phyloP scores from a whole-genome alignment of 2,888 invertebrate species.

The Oithona nana region DNA sequence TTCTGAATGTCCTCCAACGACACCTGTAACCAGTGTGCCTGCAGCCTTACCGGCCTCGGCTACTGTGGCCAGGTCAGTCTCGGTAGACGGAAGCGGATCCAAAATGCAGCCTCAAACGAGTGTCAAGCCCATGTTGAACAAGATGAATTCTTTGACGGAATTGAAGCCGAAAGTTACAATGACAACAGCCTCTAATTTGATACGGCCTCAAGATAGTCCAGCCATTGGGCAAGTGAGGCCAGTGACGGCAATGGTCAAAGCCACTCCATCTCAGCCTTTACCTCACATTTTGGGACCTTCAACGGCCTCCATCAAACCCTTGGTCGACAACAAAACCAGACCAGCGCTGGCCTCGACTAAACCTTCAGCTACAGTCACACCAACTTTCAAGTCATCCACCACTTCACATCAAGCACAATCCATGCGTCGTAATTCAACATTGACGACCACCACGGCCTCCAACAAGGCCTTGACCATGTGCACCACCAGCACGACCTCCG shows the following conservation, averaged over 20 bases:
- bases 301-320: constrained; percentile 17
- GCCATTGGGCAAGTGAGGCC: constrained; percentile 7
- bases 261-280: constrained; percentile 10
- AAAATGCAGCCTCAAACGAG: not conserved
- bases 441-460: constrained; percentile 18
- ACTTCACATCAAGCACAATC: not conserved
- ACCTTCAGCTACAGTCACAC: constrained; percentile 19
- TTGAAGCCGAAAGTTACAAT: not conserved
- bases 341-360: constrained; percentile 19
- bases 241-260: not conserved
- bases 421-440: not conserved
- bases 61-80: not conserved
- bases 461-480: constrained; percentile 17
- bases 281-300: constrained; percentile 16
- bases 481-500: not conserved
- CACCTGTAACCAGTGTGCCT: too few species aligned
- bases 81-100: not conserved
- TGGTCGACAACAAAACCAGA: constrained; percentile 4
- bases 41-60: not conserved
- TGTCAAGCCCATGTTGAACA: not conserved
- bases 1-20: not conserved
- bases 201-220: too few species aligned
- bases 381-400: constrained; percentile 17
- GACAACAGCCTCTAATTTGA: not conserved
- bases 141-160: not conserved